These are phyloP conservation scores for Arctopsyche grandis DNA, from an alignment of 1,140 invertebrate species.

Conservation along the genomic window DNA sequence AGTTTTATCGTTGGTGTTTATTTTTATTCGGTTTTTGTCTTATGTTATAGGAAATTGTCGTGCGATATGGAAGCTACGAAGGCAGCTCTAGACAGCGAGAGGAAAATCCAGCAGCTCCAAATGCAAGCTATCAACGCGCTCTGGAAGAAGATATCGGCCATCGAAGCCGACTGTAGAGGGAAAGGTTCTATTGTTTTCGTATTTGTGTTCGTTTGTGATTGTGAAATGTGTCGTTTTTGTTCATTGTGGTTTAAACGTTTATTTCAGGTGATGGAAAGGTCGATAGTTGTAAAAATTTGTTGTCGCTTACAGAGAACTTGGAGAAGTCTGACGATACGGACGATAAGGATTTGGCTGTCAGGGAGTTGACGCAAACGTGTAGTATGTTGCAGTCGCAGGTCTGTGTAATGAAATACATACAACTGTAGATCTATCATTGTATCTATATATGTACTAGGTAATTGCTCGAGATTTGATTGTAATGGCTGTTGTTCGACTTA, in stretches of 20 bases:
- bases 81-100: slow-evolving; percentile 83
- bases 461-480: too few species aligned
- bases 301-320: slow-evolving; percentile 52
- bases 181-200: slow-evolving; percentile 36
- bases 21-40: slow-evolving; percentile 13
- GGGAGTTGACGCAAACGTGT: slow-evolving; percentile 70
- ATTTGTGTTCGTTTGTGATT: not conserved
- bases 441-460: too few species aligned
- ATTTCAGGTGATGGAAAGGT: slow-evolving; percentile 32
- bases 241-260: not conserved
- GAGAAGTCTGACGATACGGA: slow-evolving; percentile 59
- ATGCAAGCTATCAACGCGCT: slow-evolving; percentile 90
- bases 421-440: too few species aligned
- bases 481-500: too few species aligned
- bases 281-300: slow-evolving; percentile 34
- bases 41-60: slow-evolving; percentile 74
- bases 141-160: slow-evolving; percentile 86
- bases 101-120: slow-evolving; percentile 86
- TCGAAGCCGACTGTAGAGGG: slow-evolving; percentile 66
- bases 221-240: not conserved
- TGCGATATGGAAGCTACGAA: slow-evolving; percentile 85
- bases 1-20: not conserved
- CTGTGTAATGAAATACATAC: slow-evolving; percentile 58
- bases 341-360: slow-evolving; percentile 65
- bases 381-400: slow-evolving; percentile 62